phyloP scores from a whole-genome alignment of 2,797 vertebrate genomes.

The Neoniphon sammara region DNA sequence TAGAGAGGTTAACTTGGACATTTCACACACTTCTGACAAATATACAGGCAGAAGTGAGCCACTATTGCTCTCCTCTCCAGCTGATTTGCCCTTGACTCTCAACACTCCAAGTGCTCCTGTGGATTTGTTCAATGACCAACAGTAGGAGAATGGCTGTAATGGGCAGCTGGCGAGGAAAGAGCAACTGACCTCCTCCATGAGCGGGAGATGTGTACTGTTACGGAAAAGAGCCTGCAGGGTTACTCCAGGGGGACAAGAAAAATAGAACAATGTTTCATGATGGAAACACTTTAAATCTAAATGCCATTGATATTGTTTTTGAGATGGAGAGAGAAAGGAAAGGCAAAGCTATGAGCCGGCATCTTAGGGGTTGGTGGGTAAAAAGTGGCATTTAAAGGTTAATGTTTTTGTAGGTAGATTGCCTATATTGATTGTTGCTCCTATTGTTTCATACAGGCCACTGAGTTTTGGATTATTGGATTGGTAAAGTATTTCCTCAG shows the following conservation, averaged over 20 bases:
- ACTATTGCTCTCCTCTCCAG: neutral
- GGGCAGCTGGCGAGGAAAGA: too few relatives aligned
- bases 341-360: constrained; percentile 6
- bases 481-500: constrained; percentile 47
- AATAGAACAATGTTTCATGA: neutral
- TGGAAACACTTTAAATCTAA: neutral
- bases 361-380: constrained; percentile 21
- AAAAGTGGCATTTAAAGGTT: constrained; percentile 74
- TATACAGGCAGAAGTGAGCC: neutral
- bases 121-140: too few relatives aligned
- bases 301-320: neutral
- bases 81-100: neutral
- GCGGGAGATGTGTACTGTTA: too few relatives aligned
- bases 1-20: constrained; percentile 27
- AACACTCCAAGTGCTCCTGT: too few relatives aligned
- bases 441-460: constrained; percentile 24
- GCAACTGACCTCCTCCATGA: too few relatives aligned
- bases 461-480: constrained; percentile 43
- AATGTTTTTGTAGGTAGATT: constrained; percentile 53
- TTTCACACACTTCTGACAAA: neutral
- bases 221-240: neutral
- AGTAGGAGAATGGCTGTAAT: too few relatives aligned
- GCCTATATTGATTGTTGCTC: constrained; percentile 57
- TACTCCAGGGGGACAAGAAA: neutral
- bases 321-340: neutral